Evolutionary conservation across 2,113 vertebrate genomes (phyloP).

Genomic region (Cyrtonyx montezumae): DNA sequence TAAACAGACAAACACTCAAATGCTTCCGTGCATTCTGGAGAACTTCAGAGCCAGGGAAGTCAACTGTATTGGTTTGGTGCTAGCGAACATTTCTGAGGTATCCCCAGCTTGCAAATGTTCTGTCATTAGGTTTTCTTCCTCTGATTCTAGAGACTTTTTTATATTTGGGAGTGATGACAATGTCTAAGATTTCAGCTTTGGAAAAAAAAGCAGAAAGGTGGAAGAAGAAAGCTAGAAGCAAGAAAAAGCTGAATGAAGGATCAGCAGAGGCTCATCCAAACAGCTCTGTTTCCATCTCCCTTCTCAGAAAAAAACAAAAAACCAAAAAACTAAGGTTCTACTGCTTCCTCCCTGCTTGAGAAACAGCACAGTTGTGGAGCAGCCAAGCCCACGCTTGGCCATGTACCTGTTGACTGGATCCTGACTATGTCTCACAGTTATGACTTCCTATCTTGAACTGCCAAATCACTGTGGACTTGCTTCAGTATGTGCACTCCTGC

Average conservation of each 20-base stretch:
- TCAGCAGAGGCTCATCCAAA: background rate
- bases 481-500: background rate
- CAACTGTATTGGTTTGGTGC: background rate
- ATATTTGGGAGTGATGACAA: background rate
- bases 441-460: background rate
- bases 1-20: background rate
- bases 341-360: background rate
- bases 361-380: background rate
- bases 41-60: background rate
- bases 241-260: background rate
- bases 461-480: background rate
- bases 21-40: background rate
- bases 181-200: background rate
- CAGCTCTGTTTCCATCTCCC: background rate
- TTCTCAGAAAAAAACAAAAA: background rate
- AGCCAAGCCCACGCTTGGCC: fast-evolving
- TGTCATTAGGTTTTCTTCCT: background rate
- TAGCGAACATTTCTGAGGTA: background rate
- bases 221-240: background rate
- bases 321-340: background rate
- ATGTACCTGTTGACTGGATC: background rate
- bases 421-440: background rate
- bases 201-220: background rate
- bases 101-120: background rate
- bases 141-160: background rate